phyloP scores from a whole-genome alignment of 2,113 vertebrate species.

The Strix aluco region DNA sequence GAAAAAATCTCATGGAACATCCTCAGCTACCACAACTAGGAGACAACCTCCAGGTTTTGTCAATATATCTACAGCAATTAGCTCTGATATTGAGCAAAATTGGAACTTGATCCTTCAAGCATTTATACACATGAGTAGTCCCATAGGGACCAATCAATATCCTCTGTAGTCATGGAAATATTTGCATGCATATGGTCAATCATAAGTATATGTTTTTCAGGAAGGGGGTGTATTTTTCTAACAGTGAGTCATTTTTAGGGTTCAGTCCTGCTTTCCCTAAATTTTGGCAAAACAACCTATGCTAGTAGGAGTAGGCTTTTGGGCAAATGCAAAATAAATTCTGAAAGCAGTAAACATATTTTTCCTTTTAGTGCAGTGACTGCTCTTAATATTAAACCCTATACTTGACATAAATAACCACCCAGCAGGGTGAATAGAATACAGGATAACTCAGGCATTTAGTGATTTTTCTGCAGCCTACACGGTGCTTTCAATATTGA shows the following conservation, averaged over 20 bases:
- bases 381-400: conserved; percentile 13
- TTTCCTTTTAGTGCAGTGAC: neutral
- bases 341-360: neutral
- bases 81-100: conserved; percentile 38
- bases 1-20: neutral
- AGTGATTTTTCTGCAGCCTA: conserved; percentile 23
- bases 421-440: neutral
- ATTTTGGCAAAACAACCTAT: neutral
- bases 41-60: neutral
- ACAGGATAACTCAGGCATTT: neutral
- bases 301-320: neutral
- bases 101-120: conserved; percentile 38
- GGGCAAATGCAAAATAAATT: neutral
- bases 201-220: neutral
- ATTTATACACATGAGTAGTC: neutral
- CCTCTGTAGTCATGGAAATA: conserved; percentile 22
- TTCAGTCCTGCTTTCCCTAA: neutral
- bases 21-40: neutral
- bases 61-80: conserved; percentile 45
- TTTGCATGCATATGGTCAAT: neutral
- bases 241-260: neutral
- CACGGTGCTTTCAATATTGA: neutral
- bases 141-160: conserved; percentile 20
- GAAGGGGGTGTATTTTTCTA: neutral
- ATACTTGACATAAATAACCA: conserved; percentile 9